Base-by-base conservation (phyloP, 2,113 vertebrate species). In the Lepisosteus osseus region DNA sequence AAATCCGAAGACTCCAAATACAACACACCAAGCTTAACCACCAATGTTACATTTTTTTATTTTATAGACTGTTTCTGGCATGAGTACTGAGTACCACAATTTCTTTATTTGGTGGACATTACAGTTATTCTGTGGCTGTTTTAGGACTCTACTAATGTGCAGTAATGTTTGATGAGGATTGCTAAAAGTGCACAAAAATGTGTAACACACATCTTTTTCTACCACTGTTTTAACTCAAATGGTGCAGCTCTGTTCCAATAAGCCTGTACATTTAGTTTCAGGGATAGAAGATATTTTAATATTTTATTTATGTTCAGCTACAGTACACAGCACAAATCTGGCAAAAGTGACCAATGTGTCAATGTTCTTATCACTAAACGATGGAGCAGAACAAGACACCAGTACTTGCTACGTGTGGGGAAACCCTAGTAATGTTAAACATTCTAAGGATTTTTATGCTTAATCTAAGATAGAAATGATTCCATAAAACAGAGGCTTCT, bases 291-390 rank as follows among this genome's bases (percentile, higher is more conserved):
- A 65, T 64, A 17, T 55, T 65, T 11, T 17, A 63, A 57, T 14
- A 65, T 29, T 41, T 17, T 55, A 66, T 66, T 66, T 29, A 66
- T 29, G 4, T 54, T 14, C 45, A 8, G 54, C 8, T 14, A 13
- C 3, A 17, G 45, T 54, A 45, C 41, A 54, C 40, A n/a, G 42
- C 3, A 45, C 45, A 72, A 67, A 29, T 29, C 13, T 15, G 63
- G 57, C 8, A 43, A 13, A 55, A 51, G 54, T 72, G 69, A 67
- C 65, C 71, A 47, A 61, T 59, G 47, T 54, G 44, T 67, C 47
- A 51, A 51, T 51, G 47, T 9, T 2, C 9, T 67, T 40, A 47
- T 5, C 47, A 54, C 17, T n/a, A 40, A 45, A 9, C 47, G 9
- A 9, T 51, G 47, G 47, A 6, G 47, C 9, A 9, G 9, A 5